Percentiles rank a stretch among this genome's conserved stretches.
phyloP scores from a whole-genome alignment of 2,797 vertebrate genomes.

The Thalassophryne amazonica region DNA sequence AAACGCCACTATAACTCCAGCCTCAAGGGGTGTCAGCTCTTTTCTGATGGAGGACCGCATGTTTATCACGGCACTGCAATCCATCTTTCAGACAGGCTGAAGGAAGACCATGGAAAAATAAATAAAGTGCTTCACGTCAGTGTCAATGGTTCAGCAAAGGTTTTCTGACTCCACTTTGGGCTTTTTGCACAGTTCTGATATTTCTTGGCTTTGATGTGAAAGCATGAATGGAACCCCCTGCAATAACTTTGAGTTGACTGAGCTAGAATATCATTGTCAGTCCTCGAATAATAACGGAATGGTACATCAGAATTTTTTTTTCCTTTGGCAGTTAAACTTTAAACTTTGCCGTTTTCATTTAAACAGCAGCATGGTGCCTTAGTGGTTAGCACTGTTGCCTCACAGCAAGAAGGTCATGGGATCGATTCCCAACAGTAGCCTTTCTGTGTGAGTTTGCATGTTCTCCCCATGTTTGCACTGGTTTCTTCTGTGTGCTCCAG shows the following conservation, averaged over 20 bases:
- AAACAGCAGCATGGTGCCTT: no score
- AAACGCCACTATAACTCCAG: background rate
- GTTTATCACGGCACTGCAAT: no score
- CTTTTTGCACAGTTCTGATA: background rate
- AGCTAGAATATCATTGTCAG: background rate
- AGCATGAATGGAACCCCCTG: background rate
- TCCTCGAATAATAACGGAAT: background rate
- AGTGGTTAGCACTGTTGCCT: no score
- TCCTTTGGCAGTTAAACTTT: no score
- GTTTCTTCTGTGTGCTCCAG: no score
- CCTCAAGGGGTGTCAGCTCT: background rate
- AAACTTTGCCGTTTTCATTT: no score
- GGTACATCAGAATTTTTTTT: no score
- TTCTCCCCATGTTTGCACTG: no score
- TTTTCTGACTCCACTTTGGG: background rate
- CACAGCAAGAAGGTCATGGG: no score
- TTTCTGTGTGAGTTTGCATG: no score
- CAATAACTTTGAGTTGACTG: background rate
- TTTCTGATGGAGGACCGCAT: background rate
- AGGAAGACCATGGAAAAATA: background rate
- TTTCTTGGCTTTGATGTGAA: background rate
- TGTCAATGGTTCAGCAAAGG: background rate
- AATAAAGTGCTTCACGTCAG: background rate
- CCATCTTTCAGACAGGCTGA: no score
- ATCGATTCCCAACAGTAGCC: no score